Base-by-base conservation (phyloP, 2,888 invertebrate genomes). In the Opisthograptis luteolata region DNA sequence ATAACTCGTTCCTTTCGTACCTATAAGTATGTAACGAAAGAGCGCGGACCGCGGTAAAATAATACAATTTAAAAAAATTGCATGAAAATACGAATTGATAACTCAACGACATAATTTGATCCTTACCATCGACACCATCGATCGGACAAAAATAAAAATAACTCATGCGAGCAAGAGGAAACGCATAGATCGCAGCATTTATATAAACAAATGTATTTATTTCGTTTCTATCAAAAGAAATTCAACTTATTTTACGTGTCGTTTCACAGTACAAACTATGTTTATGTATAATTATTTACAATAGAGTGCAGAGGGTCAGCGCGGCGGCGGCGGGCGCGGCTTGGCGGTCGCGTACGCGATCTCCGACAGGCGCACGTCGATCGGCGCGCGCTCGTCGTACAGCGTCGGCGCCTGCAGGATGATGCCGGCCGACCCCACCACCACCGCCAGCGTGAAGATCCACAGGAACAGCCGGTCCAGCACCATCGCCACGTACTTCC, bases 401-500 rank as follows among this genome's bases (percentile, higher is more conserved):
- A 98, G 92, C 52, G 98, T 97, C 31, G 98, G 98, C 56, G 98
- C 98, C 91, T 98, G 97, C 64, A 98, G 92, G 75, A 98, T 98
- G 80, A 98, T 98, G 43, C 97, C 97, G 17, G 97, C 97, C 41
- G 97, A 98, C 31, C 98, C 98, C 61, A 98, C 96, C 59, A 98
- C 92, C 73, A 98, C 98, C 37, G 98, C 98, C 77, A 98, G 92
- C 66, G 98, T 98, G 92, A 99, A 99, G 83, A 99, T 98, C 96
- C 98, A 98, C 71, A 99, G 93, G 91, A 99, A 99, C 74, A 99
- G 92, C 58, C 99, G 94, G 89, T 99, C 99, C 80, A 99, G 92
- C 63, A 99, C 98, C 97, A 98, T 98, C 58, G 98, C 98, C 66
- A 99, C 98, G 89, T 97, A 99, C 86, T 99, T 99, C 99, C 99